Evolutionary conservation across 1,140 invertebrate genomes (phyloP).

Genomic region (Papilio helenus): DNA sequence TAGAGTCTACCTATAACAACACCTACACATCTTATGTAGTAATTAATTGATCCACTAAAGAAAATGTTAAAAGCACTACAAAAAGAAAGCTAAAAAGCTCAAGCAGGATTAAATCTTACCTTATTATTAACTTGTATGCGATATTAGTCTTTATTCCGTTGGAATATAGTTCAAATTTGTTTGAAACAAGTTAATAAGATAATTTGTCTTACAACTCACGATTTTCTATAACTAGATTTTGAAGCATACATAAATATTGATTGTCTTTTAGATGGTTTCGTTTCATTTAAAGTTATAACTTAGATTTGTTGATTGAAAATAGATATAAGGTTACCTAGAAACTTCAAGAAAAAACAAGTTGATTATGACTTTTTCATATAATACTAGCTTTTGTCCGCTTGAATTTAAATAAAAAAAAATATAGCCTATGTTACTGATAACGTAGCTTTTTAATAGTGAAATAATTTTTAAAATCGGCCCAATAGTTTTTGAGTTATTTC

Average conservation of each 20-base stretch:
- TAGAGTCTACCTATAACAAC: too few relatives aligned
- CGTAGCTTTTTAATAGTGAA: too few relatives aligned
- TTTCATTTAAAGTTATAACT: conserved; percentile 48
- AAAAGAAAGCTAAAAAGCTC: conserved; percentile 20
- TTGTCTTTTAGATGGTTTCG: conserved; percentile 45
- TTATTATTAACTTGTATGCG: not conserved
- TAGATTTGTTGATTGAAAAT: not conserved
- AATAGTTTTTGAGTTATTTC: too few relatives aligned
- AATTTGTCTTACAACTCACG: conserved; percentile 42
- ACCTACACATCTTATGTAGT: not conserved
- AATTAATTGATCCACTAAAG: conserved; percentile 5
- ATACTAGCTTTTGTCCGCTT: too few relatives aligned
- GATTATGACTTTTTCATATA: too few relatives aligned
- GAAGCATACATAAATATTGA: conserved; percentile 47
- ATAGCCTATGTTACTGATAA: too few relatives aligned
- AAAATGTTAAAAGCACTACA: not conserved
- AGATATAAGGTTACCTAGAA: too few relatives aligned
- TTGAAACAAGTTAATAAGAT: conserved; percentile 12
- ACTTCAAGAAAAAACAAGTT: too few relatives aligned
- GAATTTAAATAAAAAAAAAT: too few relatives aligned
- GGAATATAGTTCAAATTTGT: not conserved
- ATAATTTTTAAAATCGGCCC: too few relatives aligned
- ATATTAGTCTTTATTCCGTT: not conserved
- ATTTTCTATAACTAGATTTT: conserved; percentile 46
- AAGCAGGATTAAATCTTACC: conserved; percentile 6